These are phyloP conservation scores for Zaprionus ghesquierei DNA, from an alignment of 1,140 invertebrate genomes.

Conservation along the genomic window DNA sequence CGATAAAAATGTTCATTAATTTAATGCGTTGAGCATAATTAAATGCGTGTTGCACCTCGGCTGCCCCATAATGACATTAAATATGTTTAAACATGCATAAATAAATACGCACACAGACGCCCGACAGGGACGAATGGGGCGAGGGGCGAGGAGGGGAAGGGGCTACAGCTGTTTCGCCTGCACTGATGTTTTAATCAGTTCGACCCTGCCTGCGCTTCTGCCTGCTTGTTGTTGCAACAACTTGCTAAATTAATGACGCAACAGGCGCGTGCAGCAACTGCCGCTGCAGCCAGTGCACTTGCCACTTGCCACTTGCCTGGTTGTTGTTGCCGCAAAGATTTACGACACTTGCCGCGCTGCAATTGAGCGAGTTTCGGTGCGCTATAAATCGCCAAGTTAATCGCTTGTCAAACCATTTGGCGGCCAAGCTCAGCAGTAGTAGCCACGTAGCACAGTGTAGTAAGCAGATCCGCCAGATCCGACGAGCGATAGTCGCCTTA, in stretches of 20 bases:
- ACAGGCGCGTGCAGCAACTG: slow-evolving; percentile 41
- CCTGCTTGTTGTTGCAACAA: slow-evolving; percentile 76
- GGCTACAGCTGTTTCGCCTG: not conserved
- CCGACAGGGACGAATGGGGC: not conserved
- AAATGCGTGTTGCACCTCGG: slow-evolving; percentile 72
- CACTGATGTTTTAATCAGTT: slow-evolving; percentile 74
- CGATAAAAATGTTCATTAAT: slow-evolving; percentile 78
- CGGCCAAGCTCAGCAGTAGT: slow-evolving; percentile 67
- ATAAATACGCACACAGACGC: slow-evolving; percentile 51
- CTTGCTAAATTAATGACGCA: slow-evolving; percentile 78
- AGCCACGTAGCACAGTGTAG: not conserved
- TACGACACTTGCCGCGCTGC: slow-evolving; percentile 60
- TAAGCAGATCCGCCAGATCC: not conserved
- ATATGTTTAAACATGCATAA: slow-evolving; percentile 81
- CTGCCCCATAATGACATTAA: slow-evolving; percentile 76
- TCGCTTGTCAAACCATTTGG: slow-evolving; percentile 78
- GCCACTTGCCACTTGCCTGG: not conserved
- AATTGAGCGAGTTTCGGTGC: slow-evolving; percentile 28
- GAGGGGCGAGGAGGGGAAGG: not conserved
- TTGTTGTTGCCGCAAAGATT: slow-evolving; percentile 42
- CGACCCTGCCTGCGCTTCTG: slow-evolving; percentile 59
- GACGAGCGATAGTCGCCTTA: not conserved
- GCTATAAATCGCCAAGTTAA: slow-evolving; percentile 79
- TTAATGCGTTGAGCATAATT: slow-evolving; percentile 76
- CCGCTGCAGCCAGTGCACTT: not conserved